Percentiles rank a stretch among this genome's conserved stretches.
These are phyloP conservation scores for Ageneiosus marmoratus DNA, from an alignment of 2,113 vertebrate species.

Conservation along the genomic window DNA sequence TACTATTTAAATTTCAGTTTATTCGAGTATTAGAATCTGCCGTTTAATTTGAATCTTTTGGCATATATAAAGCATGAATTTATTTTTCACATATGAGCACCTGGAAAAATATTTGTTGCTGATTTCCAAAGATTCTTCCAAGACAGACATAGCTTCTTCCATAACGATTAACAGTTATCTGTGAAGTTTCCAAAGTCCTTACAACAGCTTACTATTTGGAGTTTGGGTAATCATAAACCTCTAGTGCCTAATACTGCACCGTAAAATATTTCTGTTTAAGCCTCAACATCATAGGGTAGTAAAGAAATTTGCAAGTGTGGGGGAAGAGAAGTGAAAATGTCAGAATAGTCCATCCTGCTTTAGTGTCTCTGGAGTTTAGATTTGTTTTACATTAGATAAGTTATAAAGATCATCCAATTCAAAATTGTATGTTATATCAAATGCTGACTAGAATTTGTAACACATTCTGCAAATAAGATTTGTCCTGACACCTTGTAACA, in stretches of 20 bases:
- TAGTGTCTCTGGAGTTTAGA: slow-evolving; percentile 11
- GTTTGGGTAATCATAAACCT: slow-evolving; percentile 66
- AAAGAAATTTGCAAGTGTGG: slow-evolving; percentile 42
- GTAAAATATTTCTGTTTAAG: slow-evolving; percentile 58
- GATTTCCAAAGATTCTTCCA: slow-evolving; percentile 11
- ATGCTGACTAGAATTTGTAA: not conserved
- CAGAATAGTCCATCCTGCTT: not conserved
- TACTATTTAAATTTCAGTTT: not conserved
- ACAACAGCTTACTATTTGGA: slow-evolving; percentile 54
- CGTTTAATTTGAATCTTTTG: too few species aligned
- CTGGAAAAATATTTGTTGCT: not conserved
- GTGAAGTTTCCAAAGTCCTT: slow-evolving; percentile 47
- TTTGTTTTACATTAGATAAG: slow-evolving; percentile 16
- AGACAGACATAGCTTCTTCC: slow-evolving; percentile 35
- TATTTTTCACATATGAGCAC: not conserved
- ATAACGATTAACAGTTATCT: slow-evolving; percentile 62
- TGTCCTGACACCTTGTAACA: not conserved
- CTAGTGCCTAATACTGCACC: slow-evolving; percentile 57
- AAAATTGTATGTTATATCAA: slow-evolving; percentile 11
- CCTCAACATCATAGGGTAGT: slow-evolving; percentile 52
- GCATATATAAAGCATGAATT: not conserved
- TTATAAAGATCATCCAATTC: slow-evolving; percentile 10
- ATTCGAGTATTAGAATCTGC: not conserved
- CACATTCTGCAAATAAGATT: not conserved
- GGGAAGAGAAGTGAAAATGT: slow-evolving; percentile 7